Evolutionary conservation across 2,888 invertebrate species (phyloP), one percentile per base, ranked within the genome.

Genomic region (Digitonthophagus gazella): DNA sequence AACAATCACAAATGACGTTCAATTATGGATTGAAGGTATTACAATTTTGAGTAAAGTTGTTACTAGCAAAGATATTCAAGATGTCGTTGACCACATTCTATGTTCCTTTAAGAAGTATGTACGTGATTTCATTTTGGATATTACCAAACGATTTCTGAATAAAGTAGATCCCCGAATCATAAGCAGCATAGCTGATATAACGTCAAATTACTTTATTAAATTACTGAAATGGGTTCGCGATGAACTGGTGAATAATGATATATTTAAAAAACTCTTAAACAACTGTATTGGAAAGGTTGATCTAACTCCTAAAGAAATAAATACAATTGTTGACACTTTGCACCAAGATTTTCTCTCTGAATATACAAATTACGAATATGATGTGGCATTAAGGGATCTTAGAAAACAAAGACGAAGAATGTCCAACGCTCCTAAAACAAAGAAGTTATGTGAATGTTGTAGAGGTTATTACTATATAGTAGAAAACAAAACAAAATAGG

Each of bases 381-480:
- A 65, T 6, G 44, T 15, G 0, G 55, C 44, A 20, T 20, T 3
- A 54, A 68, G 14, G 3, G n/a, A 11, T 0, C 20, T 65, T 18
- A 18, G 61, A 20, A 65, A 55, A 18, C 5, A 28, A 11, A n/a
- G 19, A 4, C 61, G 61, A 4, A 65, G 61, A 15, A 14, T 16
- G 0, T n/a, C 14, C 1, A 44, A 44, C 20, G 2, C 22, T n/a
- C 3, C 5, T 5, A 68, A 68, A 58, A 54, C 1, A 15, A 54
- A 22, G 8, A 18, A 58, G 18, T 8, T 19, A 6, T 68, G 68
- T 15, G 5, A n/a, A 15, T 11, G 3, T 6, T 68, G 68, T n/a
- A 55, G 22, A 18, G 68, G 68, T 20, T 68, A 68, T 15, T 68
- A 61, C 58, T 68, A 68, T 15, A 19, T 61, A 61, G 18, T 19